Percentiles rank a stretch among this genome's conserved stretches.
phyloP scores from a whole-genome alignment of 2,797 vertebrate species.

The Oreochromis grahami region DNA sequence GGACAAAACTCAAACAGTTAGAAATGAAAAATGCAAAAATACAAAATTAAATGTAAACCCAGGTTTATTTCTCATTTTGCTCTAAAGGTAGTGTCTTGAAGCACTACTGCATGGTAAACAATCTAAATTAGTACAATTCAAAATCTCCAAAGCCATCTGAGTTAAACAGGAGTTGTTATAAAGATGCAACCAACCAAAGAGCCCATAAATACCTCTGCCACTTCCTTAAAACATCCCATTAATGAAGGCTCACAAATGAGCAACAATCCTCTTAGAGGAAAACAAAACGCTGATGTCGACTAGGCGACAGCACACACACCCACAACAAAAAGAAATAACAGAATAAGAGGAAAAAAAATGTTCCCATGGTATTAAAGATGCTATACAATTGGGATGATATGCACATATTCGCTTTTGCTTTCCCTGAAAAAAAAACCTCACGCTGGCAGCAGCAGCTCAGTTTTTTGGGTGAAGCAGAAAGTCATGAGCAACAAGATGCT shows the following conservation, averaged over 20 bases:
- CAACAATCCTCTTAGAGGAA: slow-evolving; percentile 99
- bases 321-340: slow-evolving; percentile 60
- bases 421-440: slow-evolving; percentile 50
- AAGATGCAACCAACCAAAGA: slow-evolving; percentile 94
- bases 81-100: slow-evolving; percentile 94
- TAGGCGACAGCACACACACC: slow-evolving; percentile 90
- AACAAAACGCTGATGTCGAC: slow-evolving; percentile 99
- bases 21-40: slow-evolving; percentile 73
- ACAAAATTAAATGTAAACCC: slow-evolving; percentile 96
- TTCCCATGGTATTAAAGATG: slow-evolving; percentile 95
- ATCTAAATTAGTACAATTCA: slow-evolving; percentile 97
- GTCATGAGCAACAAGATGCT: slow-evolving; percentile 47
- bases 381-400: slow-evolving; percentile 97
- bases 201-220: slow-evolving; percentile 99
- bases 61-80: slow-evolving; percentile 80
- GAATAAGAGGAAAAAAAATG: slow-evolving; percentile 74
- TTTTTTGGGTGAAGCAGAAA: slow-evolving; percentile 34
- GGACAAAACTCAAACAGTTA: slow-evolving; percentile 68
- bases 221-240: slow-evolving; percentile 90
- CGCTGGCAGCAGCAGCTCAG: slow-evolving; percentile 8
- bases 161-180: slow-evolving; percentile 95
- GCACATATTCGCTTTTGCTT: slow-evolving; percentile 88
- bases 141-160: slow-evolving; percentile 90
- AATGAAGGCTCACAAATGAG: slow-evolving; percentile 99
- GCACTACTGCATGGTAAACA: slow-evolving; percentile 98